A percentile compares a stretch with the other conserved stretches of the same genome.
Evolutionary conservation across 2,888 invertebrate species (phyloP).

Genomic region (Globia sparganii): DNA sequence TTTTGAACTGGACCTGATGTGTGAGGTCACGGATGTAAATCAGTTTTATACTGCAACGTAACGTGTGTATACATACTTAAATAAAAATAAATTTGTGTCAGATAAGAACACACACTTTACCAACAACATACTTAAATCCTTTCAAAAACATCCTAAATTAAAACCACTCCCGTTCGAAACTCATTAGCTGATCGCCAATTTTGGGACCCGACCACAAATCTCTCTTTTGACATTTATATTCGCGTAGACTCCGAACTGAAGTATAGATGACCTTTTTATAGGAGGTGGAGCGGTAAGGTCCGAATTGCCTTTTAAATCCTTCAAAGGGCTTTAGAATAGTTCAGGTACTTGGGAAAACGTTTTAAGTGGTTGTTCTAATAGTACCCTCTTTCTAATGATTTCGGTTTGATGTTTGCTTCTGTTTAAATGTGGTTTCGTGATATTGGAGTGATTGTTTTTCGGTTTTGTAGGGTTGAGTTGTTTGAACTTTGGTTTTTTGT

Average conservation of each 20-base stretch:
- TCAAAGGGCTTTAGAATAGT: conserved; percentile 72
- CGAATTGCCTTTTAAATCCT: conserved; percentile 76
- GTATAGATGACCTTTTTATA: conserved; percentile 80
- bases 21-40: too few species aligned
- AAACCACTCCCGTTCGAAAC: background rate
- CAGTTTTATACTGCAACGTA: too few species aligned
- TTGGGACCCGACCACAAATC: conserved; percentile 56
- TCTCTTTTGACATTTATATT: conserved; percentile 78
- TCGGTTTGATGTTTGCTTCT: conserved; percentile 51
- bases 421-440: conserved; percentile 38
- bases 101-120: too few species aligned
- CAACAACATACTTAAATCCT: background rate
- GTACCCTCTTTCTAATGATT: conserved; percentile 49
- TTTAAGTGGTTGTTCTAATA: conserved; percentile 53
- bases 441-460: conserved; percentile 2
- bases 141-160: conserved; percentile 1
- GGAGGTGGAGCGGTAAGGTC: conserved; percentile 69
- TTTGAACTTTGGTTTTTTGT: background rate
- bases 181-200: conserved; percentile 32
- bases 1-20: too few species aligned
- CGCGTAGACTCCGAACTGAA: conserved; percentile 66
- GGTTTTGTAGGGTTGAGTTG: background rate
- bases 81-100: too few species aligned
- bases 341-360: conserved; percentile 64
- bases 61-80: too few species aligned